Evolutionary conservation across 2,113 vertebrate genomes (phyloP), one percentile per base, ranked within the genome.

Genomic region (Pomatorhinus ruficollis): DNA sequence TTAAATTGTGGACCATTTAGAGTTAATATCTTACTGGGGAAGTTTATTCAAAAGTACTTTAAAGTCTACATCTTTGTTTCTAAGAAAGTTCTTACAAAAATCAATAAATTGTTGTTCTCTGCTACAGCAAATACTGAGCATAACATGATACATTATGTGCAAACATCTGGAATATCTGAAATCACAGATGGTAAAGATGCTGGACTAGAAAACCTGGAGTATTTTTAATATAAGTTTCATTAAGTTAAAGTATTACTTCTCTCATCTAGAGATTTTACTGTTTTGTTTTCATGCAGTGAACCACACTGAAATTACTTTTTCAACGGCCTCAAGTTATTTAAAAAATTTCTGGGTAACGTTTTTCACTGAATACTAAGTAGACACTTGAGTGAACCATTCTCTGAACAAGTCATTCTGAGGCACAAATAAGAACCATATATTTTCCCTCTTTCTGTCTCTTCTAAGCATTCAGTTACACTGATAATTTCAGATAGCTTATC

Each of bases 81-180:
- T 90, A 93, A 92, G 12, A 75, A 80, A 77, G 35, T 95, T 91
- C 79, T 94, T 61, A 49, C 3, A 90, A 83, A 94, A 93, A 53
- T 85, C 92, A 95, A 71, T 96, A 87, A 93, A 96, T 95, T 18
- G 63, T 61, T 92, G 39, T 79, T 93, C 74, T 91, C 44, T 82
- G 52, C 69, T 92, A 39, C 53, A 95, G 87, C 65, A 96, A 93
- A 94, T 65, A 54, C 49, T 88, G 61, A 94, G 31, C 12, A 72
- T 68, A 90, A 60, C 69, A 66, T 78, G 59, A 94, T 95, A 56
- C 31, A 79, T 95, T 94, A 89, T 70, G 50, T 64, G 22, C 37
- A 89, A 87, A 90, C 87, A 90, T 79, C 75, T 95, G 79, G 66
- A 87, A 47, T 75, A 80, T 83, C 59, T 91, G 84, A 94, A 93